Conservation (phyloP, 2,113 vertebrate genomes). For the Solea solea region DNA sequence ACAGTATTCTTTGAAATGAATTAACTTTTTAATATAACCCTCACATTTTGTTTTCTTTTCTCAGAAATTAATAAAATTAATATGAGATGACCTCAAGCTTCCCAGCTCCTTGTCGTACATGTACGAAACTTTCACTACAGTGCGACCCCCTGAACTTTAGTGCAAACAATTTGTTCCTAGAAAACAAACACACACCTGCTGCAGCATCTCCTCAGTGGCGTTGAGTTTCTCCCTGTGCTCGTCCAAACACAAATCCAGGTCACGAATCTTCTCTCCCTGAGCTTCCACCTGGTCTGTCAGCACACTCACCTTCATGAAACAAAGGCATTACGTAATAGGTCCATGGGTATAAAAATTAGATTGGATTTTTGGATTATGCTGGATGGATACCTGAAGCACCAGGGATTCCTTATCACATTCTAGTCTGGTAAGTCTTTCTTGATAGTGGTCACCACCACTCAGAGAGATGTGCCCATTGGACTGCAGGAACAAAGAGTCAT, state of each 20-base stretch:
- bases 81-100: too few species aligned
- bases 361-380: background rate
- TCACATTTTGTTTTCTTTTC: too few species aligned
- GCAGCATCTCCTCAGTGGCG: slow-evolving; percentile 95
- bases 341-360: background rate
- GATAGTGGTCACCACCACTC: slow-evolving; percentile 90
- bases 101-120: too few species aligned
- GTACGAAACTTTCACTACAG: background rate
- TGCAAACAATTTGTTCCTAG: background rate
- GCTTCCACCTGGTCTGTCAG: slow-evolving; percentile 98
- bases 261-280: slow-evolving; percentile 97
- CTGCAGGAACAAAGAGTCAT: slow-evolving; percentile 73
- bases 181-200: slow-evolving; percentile 85
- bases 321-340: background rate
- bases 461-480: slow-evolving; percentile 92
- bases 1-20: too few species aligned
- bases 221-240: slow-evolving; percentile 97
- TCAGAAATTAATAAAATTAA: too few species aligned
- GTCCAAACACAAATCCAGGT: slow-evolving; percentile 94
- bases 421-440: slow-evolving; percentile 92
- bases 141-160: background rate
- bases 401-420: slow-evolving; percentile 98
- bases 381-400: slow-evolving; percentile 89
- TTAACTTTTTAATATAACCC: too few species aligned
- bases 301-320: slow-evolving; percentile 89